Conservation (phyloP, 2,888 invertebrate species). For the Drosophila meridiana region DNA sequence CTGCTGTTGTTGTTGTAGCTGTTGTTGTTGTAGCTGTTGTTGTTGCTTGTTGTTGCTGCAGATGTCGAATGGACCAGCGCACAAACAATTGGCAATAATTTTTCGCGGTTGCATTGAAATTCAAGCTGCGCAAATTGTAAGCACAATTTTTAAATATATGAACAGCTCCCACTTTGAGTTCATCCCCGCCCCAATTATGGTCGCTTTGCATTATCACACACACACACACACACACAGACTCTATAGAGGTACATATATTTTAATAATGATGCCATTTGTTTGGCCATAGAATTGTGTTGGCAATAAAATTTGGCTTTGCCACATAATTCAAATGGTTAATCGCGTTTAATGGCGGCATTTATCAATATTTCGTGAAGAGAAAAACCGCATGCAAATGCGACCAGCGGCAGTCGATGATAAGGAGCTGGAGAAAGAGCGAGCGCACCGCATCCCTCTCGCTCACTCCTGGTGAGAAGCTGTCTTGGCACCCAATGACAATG, state of each 20-base stretch:
- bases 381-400: conserved; percentile 51
- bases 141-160: conserved; percentile 56
- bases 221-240: conserved; percentile 22
- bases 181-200: conserved; percentile 48
- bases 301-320: conserved; percentile 81
- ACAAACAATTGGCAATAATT: conserved; percentile 84
- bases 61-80: conserved; percentile 40
- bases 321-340: conserved; percentile 84
- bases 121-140: conserved; percentile 66
- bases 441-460: neutral
- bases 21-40: neutral
- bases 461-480: neutral
- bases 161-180: conserved; percentile 26
- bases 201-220: conserved; percentile 63
- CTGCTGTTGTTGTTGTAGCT: conserved; percentile 27
- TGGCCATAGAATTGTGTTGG: conserved; percentile 74
- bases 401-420: conserved; percentile 2
- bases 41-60: conserved; percentile 10
- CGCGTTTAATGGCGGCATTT: conserved; percentile 82
- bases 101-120: conserved; percentile 80
- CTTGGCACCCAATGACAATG: conserved; percentile 57
- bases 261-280: conserved; percentile 82
- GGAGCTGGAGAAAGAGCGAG: neutral
- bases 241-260: conserved; percentile 60
- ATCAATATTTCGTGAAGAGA: conserved; percentile 67